Base-by-base conservation (phyloP, 2,113 vertebrate species). In the Austrofundulus limnaeus region DNA sequence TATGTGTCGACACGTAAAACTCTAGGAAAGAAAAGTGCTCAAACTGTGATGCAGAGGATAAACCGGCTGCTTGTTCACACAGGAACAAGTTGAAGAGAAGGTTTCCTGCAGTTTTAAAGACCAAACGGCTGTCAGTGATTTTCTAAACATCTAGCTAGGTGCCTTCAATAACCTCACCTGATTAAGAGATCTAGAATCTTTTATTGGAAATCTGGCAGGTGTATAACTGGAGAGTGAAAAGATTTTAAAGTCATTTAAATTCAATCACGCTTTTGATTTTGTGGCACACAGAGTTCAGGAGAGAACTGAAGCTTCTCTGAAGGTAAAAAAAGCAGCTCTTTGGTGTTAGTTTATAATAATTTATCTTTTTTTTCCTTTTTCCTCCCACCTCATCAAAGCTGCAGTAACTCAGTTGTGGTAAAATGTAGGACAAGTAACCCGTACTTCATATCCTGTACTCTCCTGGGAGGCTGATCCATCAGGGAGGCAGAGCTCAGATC, bases 371-470 rank as follows among this genome's bases (percentile, higher is more conserved):
- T 17, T 7, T 7, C 3, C n/a, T 39, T 58, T n/a, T n/a, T n/a
- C n/a, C n/a, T n/a, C n/a, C n/a, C n/a, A n/a, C 24, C 23, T 46
- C 5, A 31, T 76, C 46, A 68, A 49, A 54, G 61, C 55, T 21
- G 12, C 42, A 42, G 57, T 46, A n/a, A 42, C 20, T 71, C 13
- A 42, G 38, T 13, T 57, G 65, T 42, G 23, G 39, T 70, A 16
- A 61, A 64, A 37, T 63, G 49, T 54, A 66, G 70, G 63, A 60
- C 54, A 24, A 49, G 50, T 62, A 49, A 31, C 56, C 52, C 28
- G 11, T 67, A 43, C 31, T 75, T 70, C 47, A 70, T 78, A 77
- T 78, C 54, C 75, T 61, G 69, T 66, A 47, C 37, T 57, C 61
- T 63, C 66, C 62, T 60, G 75, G 75, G 53, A 21, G 31, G 71